Evolutionary conservation across 1,140 invertebrate genomes (phyloP), one percentile per base, ranked within the genome.

Genomic region (Trichonephila clavata): DNA sequence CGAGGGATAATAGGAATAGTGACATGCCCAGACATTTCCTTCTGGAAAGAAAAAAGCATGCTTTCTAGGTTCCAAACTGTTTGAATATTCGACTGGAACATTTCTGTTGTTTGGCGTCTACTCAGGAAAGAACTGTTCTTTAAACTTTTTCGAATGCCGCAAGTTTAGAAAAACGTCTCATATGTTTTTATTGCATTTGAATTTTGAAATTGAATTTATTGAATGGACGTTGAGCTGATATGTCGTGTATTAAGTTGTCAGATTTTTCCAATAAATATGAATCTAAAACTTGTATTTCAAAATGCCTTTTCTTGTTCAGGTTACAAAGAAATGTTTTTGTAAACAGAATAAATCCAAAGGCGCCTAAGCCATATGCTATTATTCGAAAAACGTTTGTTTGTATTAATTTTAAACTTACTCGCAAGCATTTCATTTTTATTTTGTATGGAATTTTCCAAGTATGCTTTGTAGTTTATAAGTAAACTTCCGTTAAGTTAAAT

Each of bases 11-110:
- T 86, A 60, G 91, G 65, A 71, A 92, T 59, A 86, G 81, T 86
- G 91, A 92, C 91, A 92, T 86, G 91, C 43, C 81, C 50, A n/a
- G 83, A 86, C 83, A 60, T 92, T 86, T 92, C 77, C 21, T 71
- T 24, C 24, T 50, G 13, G 20, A 80, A 84, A 92, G 71, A 84
- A 84, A 84, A 59, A 16, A 39, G 32, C 71, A 32, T 77, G 71
- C 32, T 77, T 77, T 27, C 27, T 27, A 32, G 71, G 27, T 32
- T 39, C 27, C 27, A 18, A 77, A 6, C 71, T 77, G 71, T 77
- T 77, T 77, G 71, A 77, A 77, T 77, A 77, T 77, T 77, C 71
- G 71, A 77, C 71, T 77, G 27, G 71, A 77, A 39, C 27, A 77
- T 39, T 32, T 32, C 71, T 77, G 27, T 13, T 77, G 71, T 77